Conservation (phyloP, 2,888 invertebrate species). For the Dendrolimus houi region DNA sequence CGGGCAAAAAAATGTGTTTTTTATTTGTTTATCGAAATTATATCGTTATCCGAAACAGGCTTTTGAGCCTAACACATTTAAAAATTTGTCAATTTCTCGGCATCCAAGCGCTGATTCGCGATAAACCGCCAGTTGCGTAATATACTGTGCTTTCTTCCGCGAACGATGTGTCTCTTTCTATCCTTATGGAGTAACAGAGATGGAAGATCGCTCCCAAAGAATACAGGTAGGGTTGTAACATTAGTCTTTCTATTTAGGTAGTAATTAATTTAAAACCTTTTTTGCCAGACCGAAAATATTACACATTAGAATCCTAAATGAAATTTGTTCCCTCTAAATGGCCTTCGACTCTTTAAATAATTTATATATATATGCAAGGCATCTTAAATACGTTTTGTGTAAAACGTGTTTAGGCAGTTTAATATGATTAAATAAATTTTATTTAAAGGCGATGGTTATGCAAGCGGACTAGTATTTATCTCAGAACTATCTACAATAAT, state of each 20-base stretch:
- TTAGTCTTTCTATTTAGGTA: too few relatives aligned
- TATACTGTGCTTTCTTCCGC: slow-evolving; percentile 59
- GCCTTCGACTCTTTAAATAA: background rate
- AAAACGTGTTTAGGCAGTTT: too few relatives aligned
- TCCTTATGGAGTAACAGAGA: slow-evolving; percentile 24
- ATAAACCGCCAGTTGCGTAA: slow-evolving; percentile 56
- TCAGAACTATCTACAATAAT: background rate
- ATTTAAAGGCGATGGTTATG: too few relatives aligned
- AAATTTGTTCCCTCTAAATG: background rate
- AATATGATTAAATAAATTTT: too few relatives aligned
- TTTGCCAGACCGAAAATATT: too few relatives aligned
- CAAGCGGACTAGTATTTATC: background rate
- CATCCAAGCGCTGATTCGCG: slow-evolving; percentile 26
- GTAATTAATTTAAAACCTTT: too few relatives aligned
- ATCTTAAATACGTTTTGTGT: too few relatives aligned
- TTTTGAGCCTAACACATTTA: background rate
- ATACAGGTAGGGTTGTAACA: slow-evolving; percentile 33
- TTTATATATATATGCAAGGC: too few relatives aligned
- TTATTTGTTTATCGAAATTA: too few relatives aligned
- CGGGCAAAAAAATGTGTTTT: too few relatives aligned
- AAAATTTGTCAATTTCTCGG: background rate
- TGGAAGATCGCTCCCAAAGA: slow-evolving; percentile 23
- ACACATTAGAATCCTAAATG: background rate
- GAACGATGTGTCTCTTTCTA: slow-evolving; percentile 36
- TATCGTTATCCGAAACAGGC: too few relatives aligned